Base-by-base conservation (phyloP, 2,888 invertebrate species). In the Drosophila pseudotalamancana region DNA sequence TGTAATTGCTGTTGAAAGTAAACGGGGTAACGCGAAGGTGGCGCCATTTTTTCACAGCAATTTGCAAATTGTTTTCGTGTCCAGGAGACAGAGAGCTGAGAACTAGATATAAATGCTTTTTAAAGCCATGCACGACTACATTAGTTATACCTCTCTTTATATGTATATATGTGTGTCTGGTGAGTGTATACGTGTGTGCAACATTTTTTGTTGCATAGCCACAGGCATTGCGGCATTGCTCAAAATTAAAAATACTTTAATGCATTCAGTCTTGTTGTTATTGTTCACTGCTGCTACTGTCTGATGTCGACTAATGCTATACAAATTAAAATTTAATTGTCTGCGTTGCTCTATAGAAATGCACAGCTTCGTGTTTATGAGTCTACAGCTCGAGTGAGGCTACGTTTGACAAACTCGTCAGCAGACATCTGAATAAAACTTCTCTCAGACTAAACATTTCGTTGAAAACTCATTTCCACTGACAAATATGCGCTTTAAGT, bases 11-110 rank as follows among this genome's bases (percentile, higher is more conserved):
- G 68, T 66, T 63, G 63, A 71, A 85, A n/a, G n/a, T 82, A 65
- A 74, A 71, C 87, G 74, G 64, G 50, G 51, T 70, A 65, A 77
- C 77, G 70, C 80, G 60, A 87, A 66, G 63, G 63, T 55, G 65
- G 68, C 73, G 77, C 70, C 67, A 80, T 79, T 78, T 86, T 86
- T 81, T 61, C 67, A 56, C 53, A 72, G 83, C 83, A 75, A 82
- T 88, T 88, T 88, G 87, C 76, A 88, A 82, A 82, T 82, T 86
- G 76, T 86, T 82, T 87, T 86, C 50, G 63, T 56, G 21, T 56
- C 66, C 51, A 55, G 42, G 25, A 50, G 40, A 40, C 57, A 62
- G 69, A 56, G 53, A 60, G 49, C 65, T 55, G 69, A 56, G 53
- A 60, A 51, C 65, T 55, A 43, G 35, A 56, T 63, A 53, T 65